A percentile compares a stretch with the other conserved stretches of the same genome.
These are phyloP conservation scores for Hippopotamyrus pictus DNA, from an alignment of 2,797 vertebrate species.

Conservation along the genomic window DNA sequence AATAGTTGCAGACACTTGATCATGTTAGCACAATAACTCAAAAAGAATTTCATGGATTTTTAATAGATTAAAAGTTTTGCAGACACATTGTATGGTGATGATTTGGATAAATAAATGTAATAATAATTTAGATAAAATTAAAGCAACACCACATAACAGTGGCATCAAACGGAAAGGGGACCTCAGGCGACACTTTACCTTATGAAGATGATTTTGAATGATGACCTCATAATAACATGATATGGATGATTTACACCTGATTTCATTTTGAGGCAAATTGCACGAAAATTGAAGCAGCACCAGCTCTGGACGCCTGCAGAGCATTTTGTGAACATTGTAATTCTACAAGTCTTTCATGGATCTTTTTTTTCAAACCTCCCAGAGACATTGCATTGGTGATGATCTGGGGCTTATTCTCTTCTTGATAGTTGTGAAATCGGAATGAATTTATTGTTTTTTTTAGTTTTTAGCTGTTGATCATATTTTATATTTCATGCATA, in stretches of 20 bases:
- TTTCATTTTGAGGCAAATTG: neutral
- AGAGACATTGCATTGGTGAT: neutral
- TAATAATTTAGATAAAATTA: neutral
- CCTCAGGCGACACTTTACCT: neutral
- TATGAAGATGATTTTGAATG: neutral
- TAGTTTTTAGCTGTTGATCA: neutral
- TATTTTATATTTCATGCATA: neutral
- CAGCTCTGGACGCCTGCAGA: neutral
- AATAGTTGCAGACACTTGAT: neutral
- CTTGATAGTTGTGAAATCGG: neutral
- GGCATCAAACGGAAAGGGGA: neutral
- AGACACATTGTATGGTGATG: neutral
- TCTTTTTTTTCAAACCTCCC: neutral
- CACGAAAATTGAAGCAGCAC: neutral
- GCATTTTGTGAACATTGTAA: neutral
- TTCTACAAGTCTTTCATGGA: neutral
- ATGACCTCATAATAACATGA: neutral
- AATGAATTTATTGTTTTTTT: neutral
- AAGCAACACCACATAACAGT: neutral
- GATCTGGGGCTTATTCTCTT: neutral
- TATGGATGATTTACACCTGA: no score
- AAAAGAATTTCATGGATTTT: neutral
- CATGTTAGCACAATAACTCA: neutral
- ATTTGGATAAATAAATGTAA: neutral
- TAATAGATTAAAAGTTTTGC: neutral